phyloP scores from a whole-genome alignment of 2,113 vertebrate species.

The Camelus bactrianus region DNA sequence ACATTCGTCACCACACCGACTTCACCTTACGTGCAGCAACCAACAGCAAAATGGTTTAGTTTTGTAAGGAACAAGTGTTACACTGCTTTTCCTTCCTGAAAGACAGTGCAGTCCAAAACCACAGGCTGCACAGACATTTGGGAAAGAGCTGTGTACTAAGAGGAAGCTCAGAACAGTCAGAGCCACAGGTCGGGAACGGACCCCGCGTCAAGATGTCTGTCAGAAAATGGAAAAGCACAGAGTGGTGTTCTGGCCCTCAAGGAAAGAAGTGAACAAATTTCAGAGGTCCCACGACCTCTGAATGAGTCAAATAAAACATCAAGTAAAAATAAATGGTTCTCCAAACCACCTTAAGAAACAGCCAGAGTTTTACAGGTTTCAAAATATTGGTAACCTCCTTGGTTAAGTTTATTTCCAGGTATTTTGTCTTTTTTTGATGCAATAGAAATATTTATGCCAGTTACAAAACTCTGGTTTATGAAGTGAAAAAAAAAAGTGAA shows the following conservation, averaged over 20 bases:
- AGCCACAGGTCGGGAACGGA: not conserved
- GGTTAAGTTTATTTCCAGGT: no score
- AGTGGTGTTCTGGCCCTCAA: not conserved
- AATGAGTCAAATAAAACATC: not conserved
- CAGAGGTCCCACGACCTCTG: not conserved
- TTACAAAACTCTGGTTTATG: no score
- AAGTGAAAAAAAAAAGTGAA: no score
- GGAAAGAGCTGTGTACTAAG: not conserved
- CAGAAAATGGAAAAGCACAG: accelerated
- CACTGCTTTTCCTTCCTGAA: not conserved
- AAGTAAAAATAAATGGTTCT: not conserved
- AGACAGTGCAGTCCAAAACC: not conserved
- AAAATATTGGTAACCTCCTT: no score
- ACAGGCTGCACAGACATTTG: not conserved
- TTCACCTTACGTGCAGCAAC: not conserved
- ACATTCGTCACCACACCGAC: not conserved
- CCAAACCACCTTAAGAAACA: not conserved
- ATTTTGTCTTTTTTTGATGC: no score
- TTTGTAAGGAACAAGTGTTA: not conserved
- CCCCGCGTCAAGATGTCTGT: accelerated
- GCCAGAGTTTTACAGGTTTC: no score
- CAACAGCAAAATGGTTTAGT: not conserved
- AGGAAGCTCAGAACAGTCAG: not conserved
- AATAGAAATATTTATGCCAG: no score
- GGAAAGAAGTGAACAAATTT: not conserved